Conservation (phyloP, 2,113 vertebrate species). For the Tichodroma muraria region DNA sequence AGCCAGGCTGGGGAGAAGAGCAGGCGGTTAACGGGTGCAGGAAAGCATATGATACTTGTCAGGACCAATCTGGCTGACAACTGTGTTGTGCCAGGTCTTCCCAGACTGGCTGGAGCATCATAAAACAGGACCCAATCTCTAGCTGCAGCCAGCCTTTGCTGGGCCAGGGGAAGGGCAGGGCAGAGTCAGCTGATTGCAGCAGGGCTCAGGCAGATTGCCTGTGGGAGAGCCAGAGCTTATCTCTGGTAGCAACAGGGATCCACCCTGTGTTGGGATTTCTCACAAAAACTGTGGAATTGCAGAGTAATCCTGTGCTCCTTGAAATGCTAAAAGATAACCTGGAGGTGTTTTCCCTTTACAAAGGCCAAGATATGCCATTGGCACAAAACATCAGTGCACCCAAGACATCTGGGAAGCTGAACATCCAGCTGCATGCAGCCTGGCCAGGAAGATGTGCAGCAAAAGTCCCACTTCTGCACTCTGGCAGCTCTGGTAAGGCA, state of each 20-base stretch:
- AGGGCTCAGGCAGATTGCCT: fast-evolving
- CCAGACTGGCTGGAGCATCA: neutral
- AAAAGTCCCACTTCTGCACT: neutral
- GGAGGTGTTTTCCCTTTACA: neutral
- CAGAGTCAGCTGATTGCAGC: neutral
- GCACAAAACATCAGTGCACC: neutral
- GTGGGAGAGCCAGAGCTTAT: fast-evolving
- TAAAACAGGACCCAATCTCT: neutral
- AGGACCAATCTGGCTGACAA: constrained; percentile 27
- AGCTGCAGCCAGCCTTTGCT: neutral
- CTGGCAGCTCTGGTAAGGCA: neutral
- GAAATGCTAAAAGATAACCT: neutral
- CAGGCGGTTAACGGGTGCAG: neutral
- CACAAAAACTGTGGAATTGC: neutral
- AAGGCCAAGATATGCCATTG: neutral
- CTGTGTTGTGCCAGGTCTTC: neutral
- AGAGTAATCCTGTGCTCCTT: neutral
- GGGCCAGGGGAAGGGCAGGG: neutral
- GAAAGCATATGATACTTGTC: constrained; percentile 39
- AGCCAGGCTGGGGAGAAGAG: neutral
- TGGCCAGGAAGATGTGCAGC: neutral
- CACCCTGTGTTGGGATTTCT: neutral
- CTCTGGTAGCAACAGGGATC: neutral
- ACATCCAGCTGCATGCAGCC: neutral
- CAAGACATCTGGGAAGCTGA: neutral